These are phyloP conservation scores for Aromia moschata DNA, from an alignment of 2,888 invertebrate species.

Conservation along the genomic window DNA sequence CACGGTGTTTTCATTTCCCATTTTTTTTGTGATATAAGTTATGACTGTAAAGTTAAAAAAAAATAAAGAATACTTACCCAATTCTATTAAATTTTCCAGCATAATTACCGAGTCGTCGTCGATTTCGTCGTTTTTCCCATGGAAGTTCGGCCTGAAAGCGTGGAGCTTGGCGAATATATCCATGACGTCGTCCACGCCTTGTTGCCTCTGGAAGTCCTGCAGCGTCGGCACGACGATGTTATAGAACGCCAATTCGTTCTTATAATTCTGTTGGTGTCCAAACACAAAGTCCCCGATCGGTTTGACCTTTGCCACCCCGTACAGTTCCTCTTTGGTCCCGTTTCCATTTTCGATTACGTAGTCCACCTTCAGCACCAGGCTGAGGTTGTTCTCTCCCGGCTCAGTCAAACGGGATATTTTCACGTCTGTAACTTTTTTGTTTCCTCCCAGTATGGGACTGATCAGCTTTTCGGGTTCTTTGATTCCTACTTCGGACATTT, in stretches of 20 bases:
- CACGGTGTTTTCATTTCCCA: too few relatives aligned
- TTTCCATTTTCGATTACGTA: slow-evolving; percentile 35
- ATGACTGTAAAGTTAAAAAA: too few relatives aligned
- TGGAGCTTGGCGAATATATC: slow-evolving; percentile 63
- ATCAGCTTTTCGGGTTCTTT: not conserved
- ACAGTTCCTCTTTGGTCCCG: slow-evolving; percentile 16
- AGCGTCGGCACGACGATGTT: slow-evolving; percentile 61
- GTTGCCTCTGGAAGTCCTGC: slow-evolving; percentile 59
- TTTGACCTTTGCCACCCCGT: slow-evolving; percentile 34
- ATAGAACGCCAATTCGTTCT: slow-evolving; percentile 66
- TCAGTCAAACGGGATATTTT: slow-evolving; percentile 56
- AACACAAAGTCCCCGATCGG: slow-evolving; percentile 50
- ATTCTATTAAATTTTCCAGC: slow-evolving; percentile 63
- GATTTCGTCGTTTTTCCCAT: slow-evolving; percentile 48
- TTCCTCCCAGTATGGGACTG: not conserved
- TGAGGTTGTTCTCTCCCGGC: slow-evolving; percentile 70
- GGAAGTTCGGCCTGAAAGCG: slow-evolving; percentile 52
- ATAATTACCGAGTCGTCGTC: slow-evolving; percentile 65
- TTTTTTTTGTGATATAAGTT: too few relatives aligned
- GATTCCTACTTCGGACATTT: slow-evolving; percentile 7
- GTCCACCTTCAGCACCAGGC: slow-evolving; percentile 62
- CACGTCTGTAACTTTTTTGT: not conserved
- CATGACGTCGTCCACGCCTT: slow-evolving; percentile 55
- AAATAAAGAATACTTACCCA: slow-evolving; percentile 43
- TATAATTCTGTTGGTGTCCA: slow-evolving; percentile 63